A percentile compares a stretch with the other conserved stretches of the same genome.
These are phyloP conservation scores for Armadillidium nasatum DNA, from an alignment of 1,140 invertebrate species.

Conservation along the genomic window DNA sequence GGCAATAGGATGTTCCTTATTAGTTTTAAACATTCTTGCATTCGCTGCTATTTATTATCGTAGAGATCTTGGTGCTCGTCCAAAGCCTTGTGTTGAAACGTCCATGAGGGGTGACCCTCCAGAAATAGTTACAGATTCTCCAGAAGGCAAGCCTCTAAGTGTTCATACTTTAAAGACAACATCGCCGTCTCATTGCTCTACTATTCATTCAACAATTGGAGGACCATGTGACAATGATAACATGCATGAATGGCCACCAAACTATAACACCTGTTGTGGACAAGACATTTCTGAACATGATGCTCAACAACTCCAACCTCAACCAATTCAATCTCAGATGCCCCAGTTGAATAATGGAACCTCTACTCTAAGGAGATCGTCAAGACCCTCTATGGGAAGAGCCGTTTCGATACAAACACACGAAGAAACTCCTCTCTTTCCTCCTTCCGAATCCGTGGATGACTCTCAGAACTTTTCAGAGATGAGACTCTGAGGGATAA, in stretches of 20 bases:
- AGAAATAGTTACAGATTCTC: background rate
- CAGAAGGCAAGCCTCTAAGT: background rate
- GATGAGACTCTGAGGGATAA: background rate
- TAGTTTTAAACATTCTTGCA: constrained; percentile 22
- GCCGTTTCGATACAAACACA: background rate
- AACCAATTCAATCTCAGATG: background rate
- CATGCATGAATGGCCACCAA: background rate
- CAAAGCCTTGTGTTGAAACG: background rate
- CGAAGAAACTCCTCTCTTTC: background rate
- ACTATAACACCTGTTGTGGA: background rate
- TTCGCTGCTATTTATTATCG: background rate
- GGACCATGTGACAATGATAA: background rate
- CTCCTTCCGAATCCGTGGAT: background rate
- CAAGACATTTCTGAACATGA: background rate
- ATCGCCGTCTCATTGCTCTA: background rate
- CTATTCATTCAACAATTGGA: background rate
- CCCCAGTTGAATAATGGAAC: background rate
- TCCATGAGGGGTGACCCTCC: background rate
- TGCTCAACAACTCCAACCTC: background rate
- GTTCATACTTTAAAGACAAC: background rate
- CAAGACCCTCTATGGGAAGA: background rate
- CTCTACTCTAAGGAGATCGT: background rate
- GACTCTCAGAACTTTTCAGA: background rate
- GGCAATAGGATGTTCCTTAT: constrained; percentile 17
- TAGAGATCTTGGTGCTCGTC: background rate